Evolutionary conservation across 2,888 invertebrate species (phyloP).

Genomic region (Euzophera pinguis): DNA sequence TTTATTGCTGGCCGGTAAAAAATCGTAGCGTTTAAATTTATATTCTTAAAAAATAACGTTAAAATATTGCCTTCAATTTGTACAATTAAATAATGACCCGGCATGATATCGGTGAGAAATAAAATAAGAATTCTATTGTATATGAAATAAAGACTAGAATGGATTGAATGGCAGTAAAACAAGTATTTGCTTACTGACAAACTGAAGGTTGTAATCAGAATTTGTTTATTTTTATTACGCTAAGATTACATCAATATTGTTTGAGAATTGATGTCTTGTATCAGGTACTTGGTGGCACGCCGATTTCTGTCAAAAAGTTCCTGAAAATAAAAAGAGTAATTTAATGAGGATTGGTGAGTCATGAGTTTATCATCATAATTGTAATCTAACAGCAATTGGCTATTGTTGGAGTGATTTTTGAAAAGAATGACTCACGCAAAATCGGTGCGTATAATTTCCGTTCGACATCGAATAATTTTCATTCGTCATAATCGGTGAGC

Average conservation of each 20-base stretch:
- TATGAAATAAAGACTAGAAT: not conserved
- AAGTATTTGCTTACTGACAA: not conserved
- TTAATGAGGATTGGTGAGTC: too few species aligned
- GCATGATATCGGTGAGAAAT: slow-evolving; percentile 13
- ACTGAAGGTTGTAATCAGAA: not conserved
- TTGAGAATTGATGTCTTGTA: not conserved
- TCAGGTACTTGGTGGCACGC: not conserved
- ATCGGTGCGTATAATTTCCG: too few species aligned
- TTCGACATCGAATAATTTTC: too few species aligned
- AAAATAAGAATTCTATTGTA: not conserved
- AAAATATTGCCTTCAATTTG: slow-evolving; percentile 40
- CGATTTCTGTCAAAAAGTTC: slow-evolving; percentile 29
- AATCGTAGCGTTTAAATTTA: slow-evolving; percentile 4
- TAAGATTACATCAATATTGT: slow-evolving; percentile 1
- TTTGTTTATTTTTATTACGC: slow-evolving; percentile 4
- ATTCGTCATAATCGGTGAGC: too few species aligned
- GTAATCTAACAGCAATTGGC: too few species aligned
- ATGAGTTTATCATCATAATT: too few species aligned
- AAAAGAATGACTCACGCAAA: too few species aligned
- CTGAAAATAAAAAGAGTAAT: slow-evolving; percentile 27
- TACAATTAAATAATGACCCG: slow-evolving; percentile 35
- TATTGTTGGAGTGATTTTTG: too few species aligned
- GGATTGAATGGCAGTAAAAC: not conserved
- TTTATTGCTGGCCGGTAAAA: slow-evolving; percentile 30
- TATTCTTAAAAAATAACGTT: slow-evolving; percentile 31